A percentile compares a stretch with the other conserved stretches of the same genome.
These are phyloP conservation scores for Harlomillsia oculata DNA, from an alignment of 1,140 invertebrate species.

Conservation along the genomic window DNA sequence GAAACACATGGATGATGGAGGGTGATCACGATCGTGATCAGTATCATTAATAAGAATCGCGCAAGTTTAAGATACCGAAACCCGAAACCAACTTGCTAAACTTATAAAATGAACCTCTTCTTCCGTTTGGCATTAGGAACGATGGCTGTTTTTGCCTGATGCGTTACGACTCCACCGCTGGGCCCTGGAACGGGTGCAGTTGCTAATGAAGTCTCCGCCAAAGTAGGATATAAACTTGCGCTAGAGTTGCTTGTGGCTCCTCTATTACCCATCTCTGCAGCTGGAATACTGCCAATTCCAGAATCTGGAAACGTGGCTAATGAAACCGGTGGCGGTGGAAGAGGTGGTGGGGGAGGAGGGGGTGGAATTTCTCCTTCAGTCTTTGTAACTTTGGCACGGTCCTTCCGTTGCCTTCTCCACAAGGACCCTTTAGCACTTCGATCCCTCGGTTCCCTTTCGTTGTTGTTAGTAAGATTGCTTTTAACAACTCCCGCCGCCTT, in stretches of 20 bases:
- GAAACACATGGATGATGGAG: not conserved
- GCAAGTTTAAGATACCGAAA: not conserved
- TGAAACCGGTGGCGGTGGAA: not conserved
- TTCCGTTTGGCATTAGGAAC: slow-evolving; percentile 25
- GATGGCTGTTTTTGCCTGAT: slow-evolving; percentile 29
- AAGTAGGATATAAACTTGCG: too few species aligned
- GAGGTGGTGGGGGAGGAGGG: not conserved
- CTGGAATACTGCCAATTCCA: too few species aligned
- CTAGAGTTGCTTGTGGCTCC: too few species aligned
- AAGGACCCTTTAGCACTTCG: not conserved
- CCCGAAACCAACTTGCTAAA: not conserved
- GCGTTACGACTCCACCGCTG: slow-evolving; percentile 4
- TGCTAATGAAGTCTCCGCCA: too few species aligned
- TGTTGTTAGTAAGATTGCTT: too few species aligned
- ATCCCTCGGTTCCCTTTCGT: too few species aligned
- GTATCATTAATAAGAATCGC: not conserved
- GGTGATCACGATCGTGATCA: not conserved
- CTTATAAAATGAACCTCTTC: slow-evolving; percentile 22
- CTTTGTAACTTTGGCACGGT: slow-evolving; percentile 8
- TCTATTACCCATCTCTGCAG: too few species aligned
- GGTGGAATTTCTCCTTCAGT: not conserved
- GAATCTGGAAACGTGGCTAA: too few species aligned
- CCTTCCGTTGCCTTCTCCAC: slow-evolving; percentile 8
- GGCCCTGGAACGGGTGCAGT: not conserved
- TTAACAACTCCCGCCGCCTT: too few species aligned